phyloP scores from a whole-genome alignment of 2,797 vertebrate species.

The Loriculus beryllinus region DNA sequence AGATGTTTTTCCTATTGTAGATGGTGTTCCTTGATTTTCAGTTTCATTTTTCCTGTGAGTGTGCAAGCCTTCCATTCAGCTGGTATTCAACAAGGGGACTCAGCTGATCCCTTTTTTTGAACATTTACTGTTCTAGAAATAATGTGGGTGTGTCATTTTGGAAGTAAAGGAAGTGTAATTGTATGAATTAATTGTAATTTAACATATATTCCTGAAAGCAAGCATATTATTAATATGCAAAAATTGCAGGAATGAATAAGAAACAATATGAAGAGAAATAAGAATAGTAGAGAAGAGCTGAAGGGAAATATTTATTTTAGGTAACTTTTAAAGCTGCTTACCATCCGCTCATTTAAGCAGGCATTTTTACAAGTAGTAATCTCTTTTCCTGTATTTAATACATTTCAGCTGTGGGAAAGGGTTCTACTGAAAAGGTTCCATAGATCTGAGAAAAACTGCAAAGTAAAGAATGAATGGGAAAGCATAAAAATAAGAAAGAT shows the following conservation, averaged over 20 bases:
- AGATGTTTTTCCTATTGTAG: background rate
- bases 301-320: background rate
- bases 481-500: background rate
- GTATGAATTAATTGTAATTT: background rate
- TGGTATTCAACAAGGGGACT: background rate
- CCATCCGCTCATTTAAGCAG: background rate
- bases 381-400: background rate
- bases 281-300: background rate
- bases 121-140: background rate
- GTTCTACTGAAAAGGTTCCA: background rate
- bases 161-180: background rate
- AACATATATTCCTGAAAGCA: background rate
- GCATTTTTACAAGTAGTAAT: background rate
- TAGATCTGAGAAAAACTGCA: background rate
- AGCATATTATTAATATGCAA: background rate
- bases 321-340: background rate
- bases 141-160: background rate
- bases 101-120: background rate
- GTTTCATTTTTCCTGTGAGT: background rate
- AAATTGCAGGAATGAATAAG: background rate
- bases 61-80: background rate
- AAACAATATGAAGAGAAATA: background rate
- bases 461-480: background rate
- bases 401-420: background rate
- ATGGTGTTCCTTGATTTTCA: background rate